These are phyloP conservation scores for Sapajus apella DNA, from an alignment of 2,113 vertebrate genomes.

Conservation along the genomic window DNA sequence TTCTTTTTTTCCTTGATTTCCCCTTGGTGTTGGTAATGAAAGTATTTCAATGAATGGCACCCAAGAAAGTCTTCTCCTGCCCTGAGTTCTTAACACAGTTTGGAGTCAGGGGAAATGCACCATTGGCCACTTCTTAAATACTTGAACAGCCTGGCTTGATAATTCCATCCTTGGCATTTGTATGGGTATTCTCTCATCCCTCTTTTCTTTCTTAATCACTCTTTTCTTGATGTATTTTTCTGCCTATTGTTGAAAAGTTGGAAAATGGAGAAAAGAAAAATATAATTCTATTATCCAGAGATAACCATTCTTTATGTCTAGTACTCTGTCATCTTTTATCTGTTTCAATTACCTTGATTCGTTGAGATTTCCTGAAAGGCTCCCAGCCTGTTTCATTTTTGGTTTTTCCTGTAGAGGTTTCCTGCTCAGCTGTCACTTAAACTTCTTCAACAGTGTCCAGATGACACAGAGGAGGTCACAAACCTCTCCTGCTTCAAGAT, in stretches of 20 bases:
- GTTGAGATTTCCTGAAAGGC: background rate
- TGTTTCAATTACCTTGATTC: background rate
- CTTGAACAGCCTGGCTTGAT: background rate
- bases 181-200: background rate
- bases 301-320: background rate
- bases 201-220: background rate
- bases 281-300: background rate
- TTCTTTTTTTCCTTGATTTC: background rate
- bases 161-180: background rate
- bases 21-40: background rate
- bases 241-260: background rate
- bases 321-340: background rate
- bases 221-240: constrained; percentile 6
- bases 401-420: background rate
- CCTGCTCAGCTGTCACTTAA: background rate
- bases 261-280: background rate
- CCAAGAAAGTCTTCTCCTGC: background rate
- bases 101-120: background rate
- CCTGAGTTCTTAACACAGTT: background rate
- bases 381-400: background rate
- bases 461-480: background rate
- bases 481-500: background rate
- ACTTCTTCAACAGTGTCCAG: background rate
- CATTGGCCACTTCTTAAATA: background rate
- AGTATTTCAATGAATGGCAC: background rate